These are phyloP conservation scores for Bos javanicus DNA, from an alignment of 2,113 vertebrate species.

Conservation along the genomic window DNA sequence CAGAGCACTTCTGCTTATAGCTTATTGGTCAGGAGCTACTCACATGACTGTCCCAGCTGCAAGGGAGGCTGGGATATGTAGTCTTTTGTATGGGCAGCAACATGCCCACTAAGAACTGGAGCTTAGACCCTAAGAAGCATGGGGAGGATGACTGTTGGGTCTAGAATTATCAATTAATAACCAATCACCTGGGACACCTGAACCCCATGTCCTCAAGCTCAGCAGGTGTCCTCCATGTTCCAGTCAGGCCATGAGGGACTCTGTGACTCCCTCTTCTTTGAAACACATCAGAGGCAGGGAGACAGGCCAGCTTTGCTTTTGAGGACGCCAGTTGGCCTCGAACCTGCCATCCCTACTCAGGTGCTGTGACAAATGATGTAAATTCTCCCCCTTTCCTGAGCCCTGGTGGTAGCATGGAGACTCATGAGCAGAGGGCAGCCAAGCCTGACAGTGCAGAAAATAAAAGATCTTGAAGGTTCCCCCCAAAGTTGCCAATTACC, in stretches of 20 bases:
- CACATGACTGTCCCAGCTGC: not conserved
- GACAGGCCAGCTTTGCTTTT: not conserved
- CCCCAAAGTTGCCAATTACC: not conserved
- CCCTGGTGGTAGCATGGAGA: not conserved
- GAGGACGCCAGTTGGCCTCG: not conserved
- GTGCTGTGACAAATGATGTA: not conserved
- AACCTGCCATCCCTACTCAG: not conserved
- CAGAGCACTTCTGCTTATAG: not conserved
- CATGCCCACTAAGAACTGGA: not conserved
- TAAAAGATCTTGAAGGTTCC: not conserved
- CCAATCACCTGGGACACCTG: not conserved
- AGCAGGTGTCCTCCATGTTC: rapidly evolving
- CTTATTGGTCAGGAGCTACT: not conserved
- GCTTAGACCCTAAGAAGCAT: not conserved
- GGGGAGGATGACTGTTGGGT: not conserved
- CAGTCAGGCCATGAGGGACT: not conserved
- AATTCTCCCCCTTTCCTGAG: not conserved
- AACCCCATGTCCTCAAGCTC: not conserved
- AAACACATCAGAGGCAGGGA: not conserved
- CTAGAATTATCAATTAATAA: not conserved
- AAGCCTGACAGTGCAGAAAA: not conserved
- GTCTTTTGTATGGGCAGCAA: not conserved
- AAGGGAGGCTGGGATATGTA: not conserved
- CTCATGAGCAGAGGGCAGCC: not conserved
- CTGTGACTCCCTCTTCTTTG: not conserved